phyloP scores from a whole-genome alignment of 1,140 invertebrate genomes.

The Drosophila bocki region DNA sequence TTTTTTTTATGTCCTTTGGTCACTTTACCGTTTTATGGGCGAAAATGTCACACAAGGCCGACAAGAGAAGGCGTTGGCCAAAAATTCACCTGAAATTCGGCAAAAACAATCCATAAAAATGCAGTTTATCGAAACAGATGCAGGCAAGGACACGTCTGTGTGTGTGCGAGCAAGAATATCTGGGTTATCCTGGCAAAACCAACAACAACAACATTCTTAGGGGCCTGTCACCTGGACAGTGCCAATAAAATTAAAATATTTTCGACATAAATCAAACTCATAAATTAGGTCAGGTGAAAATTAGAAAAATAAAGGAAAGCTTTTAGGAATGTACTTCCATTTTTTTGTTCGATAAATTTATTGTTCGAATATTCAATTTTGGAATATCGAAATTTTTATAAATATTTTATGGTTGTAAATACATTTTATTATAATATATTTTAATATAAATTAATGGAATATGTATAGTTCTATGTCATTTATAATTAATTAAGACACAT shows the following conservation, averaged over 20 bases:
- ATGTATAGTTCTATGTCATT: no score
- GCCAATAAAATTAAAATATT: constrained; percentile 72
- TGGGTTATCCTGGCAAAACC: constrained; percentile 39
- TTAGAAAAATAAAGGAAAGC: constrained; percentile 28
- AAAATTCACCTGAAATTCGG: constrained; percentile 44
- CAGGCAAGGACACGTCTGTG: constrained; percentile 33
- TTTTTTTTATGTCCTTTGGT: not conserved
- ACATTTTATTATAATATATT: not conserved
- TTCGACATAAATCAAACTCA: constrained; percentile 73
- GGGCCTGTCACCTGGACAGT: constrained; percentile 22
- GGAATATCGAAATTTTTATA: no score
- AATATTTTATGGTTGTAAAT: no score
- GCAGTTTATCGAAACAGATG: constrained; percentile 56
- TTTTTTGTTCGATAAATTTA: no score
- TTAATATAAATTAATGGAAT: not conserved
- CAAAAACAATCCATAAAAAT: constrained; percentile 44
- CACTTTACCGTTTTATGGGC: constrained; percentile 19
- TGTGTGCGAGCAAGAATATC: constrained; percentile 32
- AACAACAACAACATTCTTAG: constrained; percentile 19
- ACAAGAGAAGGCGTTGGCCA: constrained; percentile 21
- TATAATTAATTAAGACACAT: no score
- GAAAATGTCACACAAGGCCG: constrained; percentile 46
- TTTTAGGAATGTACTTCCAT: not conserved
- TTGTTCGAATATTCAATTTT: no score
- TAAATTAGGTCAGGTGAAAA: constrained; percentile 65